These are phyloP conservation scores for Helleia helle DNA, from an alignment of 2,888 invertebrate species.

Conservation along the genomic window DNA sequence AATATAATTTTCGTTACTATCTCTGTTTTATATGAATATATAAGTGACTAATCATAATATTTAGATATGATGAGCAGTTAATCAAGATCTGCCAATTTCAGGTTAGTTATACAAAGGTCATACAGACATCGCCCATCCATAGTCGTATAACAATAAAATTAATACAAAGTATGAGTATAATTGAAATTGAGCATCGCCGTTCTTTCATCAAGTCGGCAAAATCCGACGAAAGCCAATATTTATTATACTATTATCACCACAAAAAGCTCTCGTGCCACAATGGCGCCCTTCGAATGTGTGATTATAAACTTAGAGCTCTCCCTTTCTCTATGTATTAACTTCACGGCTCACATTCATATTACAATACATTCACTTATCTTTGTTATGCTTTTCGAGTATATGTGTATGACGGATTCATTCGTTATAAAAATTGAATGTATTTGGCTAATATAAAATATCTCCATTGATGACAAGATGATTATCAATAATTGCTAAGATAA, in stretches of 20 bases:
- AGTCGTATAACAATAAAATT: no score
- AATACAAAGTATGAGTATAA: neutral
- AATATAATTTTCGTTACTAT: no score
- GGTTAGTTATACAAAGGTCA: no score
- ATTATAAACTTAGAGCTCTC: slow-evolving; percentile 25
- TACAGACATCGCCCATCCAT: no score
- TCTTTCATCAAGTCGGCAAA: slow-evolving; percentile 5
- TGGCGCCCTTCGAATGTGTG: slow-evolving; percentile 25
- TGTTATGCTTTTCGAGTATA: slow-evolving; percentile 6
- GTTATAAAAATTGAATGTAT: no score
- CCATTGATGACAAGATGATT: no score
- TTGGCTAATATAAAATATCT: no score
- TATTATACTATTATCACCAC: slow-evolving; percentile 31
- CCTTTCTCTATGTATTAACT: slow-evolving; percentile 9
- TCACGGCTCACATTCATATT: slow-evolving; percentile 2
- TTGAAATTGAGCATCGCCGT: neutral
- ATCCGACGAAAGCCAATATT: slow-evolving; percentile 19
- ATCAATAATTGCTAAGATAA: no score
- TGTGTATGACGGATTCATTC: neutral
- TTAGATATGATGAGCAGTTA: no score
- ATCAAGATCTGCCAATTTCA: no score
- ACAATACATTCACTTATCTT: slow-evolving; percentile 3
- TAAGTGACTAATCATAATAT: no score
- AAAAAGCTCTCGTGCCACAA: slow-evolving; percentile 27
- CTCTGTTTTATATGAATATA: no score